A percentile compares a stretch with the other conserved stretches of the same genome.
Evolutionary conservation across 2,797 vertebrate genomes (phyloP).

Genomic region (Xiphorhynchus erythropygius): DNA sequence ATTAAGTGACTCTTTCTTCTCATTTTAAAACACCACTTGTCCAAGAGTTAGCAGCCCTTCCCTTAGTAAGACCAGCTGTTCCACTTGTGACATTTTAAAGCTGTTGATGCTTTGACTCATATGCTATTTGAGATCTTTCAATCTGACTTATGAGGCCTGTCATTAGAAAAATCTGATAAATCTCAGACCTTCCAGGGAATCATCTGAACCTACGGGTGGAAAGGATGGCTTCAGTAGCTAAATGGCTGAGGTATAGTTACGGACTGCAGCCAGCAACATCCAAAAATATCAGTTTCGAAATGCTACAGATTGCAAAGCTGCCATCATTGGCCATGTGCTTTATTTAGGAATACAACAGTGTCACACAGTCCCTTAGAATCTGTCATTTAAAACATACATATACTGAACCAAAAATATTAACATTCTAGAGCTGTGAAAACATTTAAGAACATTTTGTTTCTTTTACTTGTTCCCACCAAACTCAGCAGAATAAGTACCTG

Average conservation of each 20-base stretch:
- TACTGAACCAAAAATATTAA: constrained; percentile 4
- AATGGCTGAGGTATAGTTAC: constrained; percentile 50
- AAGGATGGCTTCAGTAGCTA: constrained; percentile 36
- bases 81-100: constrained; percentile 69
- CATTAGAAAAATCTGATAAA: constrained; percentile 72
- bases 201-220: constrained; percentile 65
- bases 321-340: constrained; percentile 26
- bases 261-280: constrained; percentile 30
- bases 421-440: neutral
- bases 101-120: constrained; percentile 65
- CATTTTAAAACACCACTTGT: constrained; percentile 17
- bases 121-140: constrained; percentile 63
- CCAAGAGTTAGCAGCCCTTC: neutral
- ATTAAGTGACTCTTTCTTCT: constrained; percentile 6
- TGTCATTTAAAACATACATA: neutral
- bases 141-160: constrained; percentile 60
- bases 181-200: constrained; percentile 68
- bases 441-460: neutral
- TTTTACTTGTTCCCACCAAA: neutral
- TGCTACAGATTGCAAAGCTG: constrained; percentile 65
- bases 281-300: constrained; percentile 50
- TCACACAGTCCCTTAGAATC: neutral
- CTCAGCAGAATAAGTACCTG: neutral
- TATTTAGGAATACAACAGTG: constrained; percentile 58
- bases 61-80: constrained; percentile 63